Conservation (phyloP, 1,140 invertebrate species). For the Calliphora vicina region DNA sequence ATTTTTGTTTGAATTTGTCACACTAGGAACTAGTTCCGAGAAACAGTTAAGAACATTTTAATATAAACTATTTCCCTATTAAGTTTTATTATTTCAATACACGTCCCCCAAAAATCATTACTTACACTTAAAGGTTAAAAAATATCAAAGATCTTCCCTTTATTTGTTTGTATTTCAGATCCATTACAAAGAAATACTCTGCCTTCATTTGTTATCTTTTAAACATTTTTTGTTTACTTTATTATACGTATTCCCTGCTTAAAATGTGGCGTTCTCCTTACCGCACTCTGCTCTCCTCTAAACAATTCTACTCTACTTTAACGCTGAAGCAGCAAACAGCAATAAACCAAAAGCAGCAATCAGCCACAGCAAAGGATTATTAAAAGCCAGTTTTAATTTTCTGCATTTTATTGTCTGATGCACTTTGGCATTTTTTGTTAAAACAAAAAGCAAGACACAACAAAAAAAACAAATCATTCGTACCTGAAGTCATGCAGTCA, state of each 20-base stretch:
- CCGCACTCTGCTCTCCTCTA: too few species aligned
- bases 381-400: constrained; percentile 63
- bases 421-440: constrained; percentile 55
- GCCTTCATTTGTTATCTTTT: not conserved
- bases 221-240: constrained; percentile 19
- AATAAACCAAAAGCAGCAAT: constrained; percentile 24
- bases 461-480: not conserved
- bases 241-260: not conserved
- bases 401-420: constrained; percentile 61
- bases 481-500: constrained; percentile 7
- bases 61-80: too few species aligned
- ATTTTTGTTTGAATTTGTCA: too few species aligned
- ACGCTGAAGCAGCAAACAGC: not conserved
- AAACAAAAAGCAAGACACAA: not conserved
- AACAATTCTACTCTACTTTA: not conserved
- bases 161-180: not conserved
- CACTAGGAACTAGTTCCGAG: too few species aligned
- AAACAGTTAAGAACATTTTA: too few species aligned
- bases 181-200: not conserved
- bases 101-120: not conserved
- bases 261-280: too few species aligned
- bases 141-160: not conserved
- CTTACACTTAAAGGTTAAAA: not conserved
- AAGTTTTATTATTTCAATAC: too few species aligned
- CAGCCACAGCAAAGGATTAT: constrained; percentile 36